Base-by-base conservation (phyloP, 2,888 invertebrate species). In the Pterostichus niger region DNA sequence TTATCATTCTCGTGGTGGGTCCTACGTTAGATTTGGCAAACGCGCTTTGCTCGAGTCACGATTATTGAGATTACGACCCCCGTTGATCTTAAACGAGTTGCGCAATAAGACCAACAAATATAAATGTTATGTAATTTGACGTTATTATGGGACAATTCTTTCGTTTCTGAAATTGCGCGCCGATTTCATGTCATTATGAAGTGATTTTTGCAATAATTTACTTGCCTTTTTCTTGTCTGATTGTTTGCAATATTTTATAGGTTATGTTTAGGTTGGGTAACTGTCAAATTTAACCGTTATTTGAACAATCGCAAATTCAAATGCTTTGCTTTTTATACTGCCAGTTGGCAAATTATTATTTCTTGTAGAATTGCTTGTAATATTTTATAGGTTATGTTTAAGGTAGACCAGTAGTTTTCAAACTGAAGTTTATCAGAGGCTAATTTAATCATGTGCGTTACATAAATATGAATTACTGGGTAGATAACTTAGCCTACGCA, bases 11-110 rank as follows among this genome's bases (percentile, higher is more conserved):
- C 7, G 7, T 24, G 10, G n/a, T 52, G 15, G 40, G 61, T 64
- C 49, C 78, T 56, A n/a, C 11, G 24, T 81, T 81, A 81, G 81
- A 81, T 81, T 71, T 71, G 71, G 54, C 81, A 71, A 81, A 81
- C 44, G 46, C 33, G 33, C 40, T 13, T 71, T 35, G 46, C 56
- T 9, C 15, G 56, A 56, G 11, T 56, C 17, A 17, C 56, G 56
- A 56, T 56, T 56, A 56, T 17, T 15, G 15, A 17, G 56, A 56
- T 56, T 56, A 56, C 10, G 68, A 71, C 13, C 68, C 10, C 68
- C 44, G 24, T n/a, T 64, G 35, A 40, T 33, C 10, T 71, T 17
- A 56, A 56, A 56, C 56, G 17, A 1, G 56, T 71, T 71, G 44
- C 68, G 17, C 68, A 71, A 71, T 71, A 40, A 11, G 44, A 71